A percentile compares a stretch with the other conserved stretches of the same genome.
Evolutionary conservation across 2,797 vertebrate genomes (phyloP).

Genomic region (Rhabdomys pumilio): DNA sequence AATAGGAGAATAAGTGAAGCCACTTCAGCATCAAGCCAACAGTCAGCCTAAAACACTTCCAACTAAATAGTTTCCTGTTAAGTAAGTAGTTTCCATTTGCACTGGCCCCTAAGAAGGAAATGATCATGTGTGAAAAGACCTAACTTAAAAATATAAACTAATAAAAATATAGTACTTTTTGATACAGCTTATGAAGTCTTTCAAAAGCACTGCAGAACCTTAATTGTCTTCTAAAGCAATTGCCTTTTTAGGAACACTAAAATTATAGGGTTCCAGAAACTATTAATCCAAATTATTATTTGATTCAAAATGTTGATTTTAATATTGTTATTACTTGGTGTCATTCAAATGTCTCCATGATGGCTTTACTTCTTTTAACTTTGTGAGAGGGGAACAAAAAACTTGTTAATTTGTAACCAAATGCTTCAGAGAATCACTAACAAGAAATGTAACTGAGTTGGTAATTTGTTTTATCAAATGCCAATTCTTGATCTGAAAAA

Average conservation of each 20-base stretch:
- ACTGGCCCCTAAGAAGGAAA: slow-evolving; percentile 50
- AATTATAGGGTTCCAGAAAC: slow-evolving; percentile 53
- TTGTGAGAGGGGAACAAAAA: background rate
- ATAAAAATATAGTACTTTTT: slow-evolving; percentile 48
- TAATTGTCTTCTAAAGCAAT: slow-evolving; percentile 56
- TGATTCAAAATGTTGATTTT: slow-evolving; percentile 67
- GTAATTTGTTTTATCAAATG: slow-evolving; percentile 9
- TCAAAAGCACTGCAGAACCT: slow-evolving; percentile 15
- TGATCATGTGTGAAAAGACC: slow-evolving; percentile 49
- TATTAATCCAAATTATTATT: slow-evolving; percentile 65
- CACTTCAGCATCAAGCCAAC: slow-evolving; percentile 2
- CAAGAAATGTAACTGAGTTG: slow-evolving; percentile 29
- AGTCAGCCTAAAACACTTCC: slow-evolving; percentile 34
- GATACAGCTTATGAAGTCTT: slow-evolving; percentile 4
- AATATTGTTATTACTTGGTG: slow-evolving; percentile 56
- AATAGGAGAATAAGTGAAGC: background rate
- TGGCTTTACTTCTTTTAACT: slow-evolving; percentile 63
- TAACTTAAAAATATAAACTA: slow-evolving; percentile 56
- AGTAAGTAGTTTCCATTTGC: background rate
- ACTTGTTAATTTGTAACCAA: slow-evolving; percentile 29
- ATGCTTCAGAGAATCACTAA: slow-evolving; percentile 34
- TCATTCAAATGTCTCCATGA: slow-evolving; percentile 59
- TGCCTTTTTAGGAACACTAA: slow-evolving; percentile 33
- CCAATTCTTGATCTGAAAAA: slow-evolving; percentile 58
- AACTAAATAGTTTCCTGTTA: slow-evolving; percentile 41